phyloP scores from a whole-genome alignment of 2,113 vertebrate species.

The Elephantulus edwardii region DNA sequence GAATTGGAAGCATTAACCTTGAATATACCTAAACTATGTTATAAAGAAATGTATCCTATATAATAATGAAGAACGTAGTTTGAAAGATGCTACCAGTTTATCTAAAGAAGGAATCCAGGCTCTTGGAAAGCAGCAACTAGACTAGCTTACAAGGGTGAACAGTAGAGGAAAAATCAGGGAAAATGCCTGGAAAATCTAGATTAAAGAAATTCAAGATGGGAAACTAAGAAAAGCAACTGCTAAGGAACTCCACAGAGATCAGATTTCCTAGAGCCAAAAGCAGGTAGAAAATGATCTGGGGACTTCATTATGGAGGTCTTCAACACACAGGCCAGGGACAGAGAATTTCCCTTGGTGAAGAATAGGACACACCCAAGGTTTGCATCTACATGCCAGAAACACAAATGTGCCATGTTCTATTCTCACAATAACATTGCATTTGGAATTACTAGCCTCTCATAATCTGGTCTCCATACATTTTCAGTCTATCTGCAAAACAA shows the following conservation, averaged over 20 bases:
- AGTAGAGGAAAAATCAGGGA: fast-evolving
- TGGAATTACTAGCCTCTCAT: too few species aligned
- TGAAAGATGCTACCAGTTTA: background rate
- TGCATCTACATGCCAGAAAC: background rate
- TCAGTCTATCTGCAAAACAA: too few species aligned
- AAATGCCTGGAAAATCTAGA: fast-evolving
- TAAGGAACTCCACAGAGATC: fast-evolving
- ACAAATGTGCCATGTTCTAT: fast-evolving
- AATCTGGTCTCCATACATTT: too few species aligned
- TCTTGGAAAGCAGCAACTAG: fast-evolving
- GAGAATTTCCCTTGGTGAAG: background rate
- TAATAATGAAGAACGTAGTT: fast-evolving
- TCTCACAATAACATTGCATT: background rate
- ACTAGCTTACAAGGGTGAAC: too few species aligned
- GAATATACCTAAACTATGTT: background rate
- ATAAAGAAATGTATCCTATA: fast-evolving
- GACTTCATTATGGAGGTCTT: fast-evolving
- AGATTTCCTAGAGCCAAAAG: fast-evolving
- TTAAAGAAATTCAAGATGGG: fast-evolving
- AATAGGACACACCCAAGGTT: background rate
- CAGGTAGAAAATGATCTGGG: fast-evolving
- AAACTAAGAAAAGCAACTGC: fast-evolving
- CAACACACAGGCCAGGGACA: fast-evolving
- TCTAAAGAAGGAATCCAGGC: background rate
- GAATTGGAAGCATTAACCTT: background rate